Evolutionary conservation across 2,113 vertebrate species (phyloP).

Genomic region (Syrrhaptes paradoxus): DNA sequence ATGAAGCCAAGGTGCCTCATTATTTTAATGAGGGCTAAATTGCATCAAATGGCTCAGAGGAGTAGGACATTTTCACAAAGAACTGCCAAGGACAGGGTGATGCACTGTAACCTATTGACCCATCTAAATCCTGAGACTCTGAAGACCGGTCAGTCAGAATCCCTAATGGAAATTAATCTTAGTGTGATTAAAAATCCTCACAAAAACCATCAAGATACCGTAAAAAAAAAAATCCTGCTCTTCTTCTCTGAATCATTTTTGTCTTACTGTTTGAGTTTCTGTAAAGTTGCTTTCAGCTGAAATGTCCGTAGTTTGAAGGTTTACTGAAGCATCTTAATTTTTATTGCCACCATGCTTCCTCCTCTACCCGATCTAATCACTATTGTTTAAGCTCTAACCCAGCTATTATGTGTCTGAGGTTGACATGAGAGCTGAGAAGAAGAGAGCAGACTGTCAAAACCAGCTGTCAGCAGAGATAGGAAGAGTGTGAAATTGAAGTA

Average conservation of each 20-base stretch:
- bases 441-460: slow-evolving; percentile 57
- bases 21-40: slow-evolving; percentile 2
- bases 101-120: not conserved
- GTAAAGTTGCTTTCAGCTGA: not conserved
- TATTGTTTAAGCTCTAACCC: slow-evolving; percentile 67
- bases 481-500: slow-evolving; percentile 63
- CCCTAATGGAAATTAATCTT: not conserved
- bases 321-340: slow-evolving; percentile 67
- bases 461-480: slow-evolving; percentile 55
- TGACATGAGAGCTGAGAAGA: slow-evolving; percentile 60
- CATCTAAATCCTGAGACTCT: not conserved
- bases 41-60: not conserved
- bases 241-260: not conserved
- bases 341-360: slow-evolving; percentile 51
- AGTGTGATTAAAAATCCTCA: not conserved
- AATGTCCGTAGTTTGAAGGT: not conserved
- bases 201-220: not conserved
- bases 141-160: not conserved
- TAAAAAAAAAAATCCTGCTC: not conserved
- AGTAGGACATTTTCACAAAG: not conserved
- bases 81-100: not conserved
- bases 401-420: slow-evolving; percentile 41
- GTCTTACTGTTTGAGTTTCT: not conserved
- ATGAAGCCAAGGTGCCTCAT: not conserved
- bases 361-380: slow-evolving; percentile 53